These are phyloP conservation scores for Cancer borealis DNA, from an alignment of 2,888 invertebrate species.

Conservation along the genomic window DNA sequence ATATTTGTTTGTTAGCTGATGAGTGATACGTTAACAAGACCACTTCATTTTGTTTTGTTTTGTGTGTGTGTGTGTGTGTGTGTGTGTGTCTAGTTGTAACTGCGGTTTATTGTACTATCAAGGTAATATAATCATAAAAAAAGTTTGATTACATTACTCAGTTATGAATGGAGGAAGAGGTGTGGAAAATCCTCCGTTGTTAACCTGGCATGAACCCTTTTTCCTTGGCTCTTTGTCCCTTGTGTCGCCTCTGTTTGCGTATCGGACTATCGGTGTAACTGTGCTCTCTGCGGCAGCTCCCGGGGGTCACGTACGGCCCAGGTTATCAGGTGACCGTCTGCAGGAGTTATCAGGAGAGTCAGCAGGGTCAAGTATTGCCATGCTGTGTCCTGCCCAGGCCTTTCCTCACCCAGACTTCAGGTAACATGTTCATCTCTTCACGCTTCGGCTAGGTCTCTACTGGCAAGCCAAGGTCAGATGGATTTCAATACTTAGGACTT, in stretches of 20 bases:
- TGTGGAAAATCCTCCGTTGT: neutral
- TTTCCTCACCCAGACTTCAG: constrained; percentile 87
- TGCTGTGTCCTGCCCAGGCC: constrained; percentile 88
- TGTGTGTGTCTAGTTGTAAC: neutral
- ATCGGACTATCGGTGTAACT: neutral
- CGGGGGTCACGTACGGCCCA: constrained; percentile 66
- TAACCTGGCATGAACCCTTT: neutral
- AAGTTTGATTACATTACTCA: neutral
- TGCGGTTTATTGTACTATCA: neutral
- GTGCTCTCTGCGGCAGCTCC: constrained; percentile 53
- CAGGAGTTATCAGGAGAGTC: constrained; percentile 67
- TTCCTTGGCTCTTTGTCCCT: neutral
- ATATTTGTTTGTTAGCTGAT: no score
- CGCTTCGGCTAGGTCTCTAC: no score
- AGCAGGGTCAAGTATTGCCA: constrained; percentile 81
- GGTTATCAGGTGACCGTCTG: constrained; percentile 71
- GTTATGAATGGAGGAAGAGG: neutral
- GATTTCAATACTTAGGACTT: neutral
- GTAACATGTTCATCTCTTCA: constrained; percentile 81
- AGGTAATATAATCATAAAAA: neutral
- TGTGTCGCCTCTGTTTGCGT: neutral
- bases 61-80: neutral
- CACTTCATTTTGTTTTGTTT: neutral
- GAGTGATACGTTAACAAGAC: no score
- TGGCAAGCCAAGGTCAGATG: neutral